Evolutionary conservation across 1,140 invertebrate genomes (phyloP), one percentile per base, ranked within the genome.

Genomic region (Paraescarpia echinospica): DNA sequence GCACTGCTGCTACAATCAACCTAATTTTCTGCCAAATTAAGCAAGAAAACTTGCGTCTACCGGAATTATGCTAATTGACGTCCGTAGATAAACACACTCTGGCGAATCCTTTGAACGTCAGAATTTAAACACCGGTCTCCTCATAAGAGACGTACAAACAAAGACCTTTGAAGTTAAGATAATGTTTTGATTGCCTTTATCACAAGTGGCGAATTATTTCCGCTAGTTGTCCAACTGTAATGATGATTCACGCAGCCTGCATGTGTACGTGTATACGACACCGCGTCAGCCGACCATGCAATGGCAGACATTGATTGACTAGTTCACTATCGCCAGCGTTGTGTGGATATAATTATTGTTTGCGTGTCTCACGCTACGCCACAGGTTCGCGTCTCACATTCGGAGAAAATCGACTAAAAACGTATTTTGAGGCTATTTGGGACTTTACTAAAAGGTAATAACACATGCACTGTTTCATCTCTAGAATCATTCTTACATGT

Each of bases 81-180:
- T 77, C 12, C 59, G 59, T 77, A 77, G 59, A 77, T 77, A 77
- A 77, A 31, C 59, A 77, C 59, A 77, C 12, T 77, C 59, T 2
- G 59, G 59, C 59, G 59, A 77, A 22, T 77, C 59, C 59, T 77
- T 77, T 77, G 59, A 77, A 77, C 8, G 8, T 77, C 8, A 77
- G 59, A 77, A 4, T 77, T 77, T 77, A 77, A 77, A 27, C 59
- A 27, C 59, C 59, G 27, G 22, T 12, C 18, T 77, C 8, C 59
- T 77, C 8, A 77, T 77, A 77, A 31, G 59, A 18, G 59, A 4
- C 59, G 59, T 27, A 77, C 59, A 77, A 77, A 77, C 59, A 77
- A 77, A 77, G 59, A 77, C 59, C 59, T 77, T 77, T 77, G 59
- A 77, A 77, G 59, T 77, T 77, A 77, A 77, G 59, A 77, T 77